Conservation (phyloP, 2,888 invertebrate genomes). For the Tachina fera region DNA sequence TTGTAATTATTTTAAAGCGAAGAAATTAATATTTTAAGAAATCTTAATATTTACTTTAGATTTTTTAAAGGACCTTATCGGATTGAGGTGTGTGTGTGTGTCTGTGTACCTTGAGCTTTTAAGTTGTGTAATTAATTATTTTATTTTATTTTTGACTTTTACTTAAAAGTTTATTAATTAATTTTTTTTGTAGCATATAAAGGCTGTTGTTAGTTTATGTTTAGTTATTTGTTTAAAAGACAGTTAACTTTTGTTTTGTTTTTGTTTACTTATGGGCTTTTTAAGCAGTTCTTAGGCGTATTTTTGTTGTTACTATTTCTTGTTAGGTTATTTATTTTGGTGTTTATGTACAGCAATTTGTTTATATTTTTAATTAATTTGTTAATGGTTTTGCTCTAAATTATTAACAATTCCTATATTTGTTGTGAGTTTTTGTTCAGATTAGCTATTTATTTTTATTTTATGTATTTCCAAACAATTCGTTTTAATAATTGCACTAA, state of each 20-base stretch:
- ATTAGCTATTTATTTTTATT: constrained; percentile 24
- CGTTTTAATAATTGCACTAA: constrained; percentile 69
- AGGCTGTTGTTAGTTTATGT: constrained; percentile 63
- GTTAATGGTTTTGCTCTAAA: constrained; percentile 38
- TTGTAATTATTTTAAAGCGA: neutral
- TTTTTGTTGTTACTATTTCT: constrained; percentile 29
- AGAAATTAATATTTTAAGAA: neutral
- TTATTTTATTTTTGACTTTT: constrained; percentile 42
- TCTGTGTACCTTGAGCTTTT: constrained; percentile 17
- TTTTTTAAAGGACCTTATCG: constrained; percentile 1
- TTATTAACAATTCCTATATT: constrained; percentile 70
- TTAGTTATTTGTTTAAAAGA: constrained; percentile 65
- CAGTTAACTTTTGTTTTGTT: constrained; percentile 65
- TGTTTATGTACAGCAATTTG: constrained; percentile 50
- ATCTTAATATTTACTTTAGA: neutral
- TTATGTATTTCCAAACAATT: constrained; percentile 61
- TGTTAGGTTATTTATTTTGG: constrained; percentile 36
- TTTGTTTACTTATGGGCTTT: constrained; percentile 59
- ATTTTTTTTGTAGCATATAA: constrained; percentile 55
- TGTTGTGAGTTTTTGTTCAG: constrained; percentile 38
- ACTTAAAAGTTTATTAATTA: constrained; percentile 59
- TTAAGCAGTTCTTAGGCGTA: constrained; percentile 70
- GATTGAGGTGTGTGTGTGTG: neutral
- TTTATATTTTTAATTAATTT: constrained; percentile 18
- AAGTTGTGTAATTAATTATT: constrained; percentile 64